phyloP scores from a whole-genome alignment of 2,113 vertebrate species.

The Australoheros scitulus region DNA sequence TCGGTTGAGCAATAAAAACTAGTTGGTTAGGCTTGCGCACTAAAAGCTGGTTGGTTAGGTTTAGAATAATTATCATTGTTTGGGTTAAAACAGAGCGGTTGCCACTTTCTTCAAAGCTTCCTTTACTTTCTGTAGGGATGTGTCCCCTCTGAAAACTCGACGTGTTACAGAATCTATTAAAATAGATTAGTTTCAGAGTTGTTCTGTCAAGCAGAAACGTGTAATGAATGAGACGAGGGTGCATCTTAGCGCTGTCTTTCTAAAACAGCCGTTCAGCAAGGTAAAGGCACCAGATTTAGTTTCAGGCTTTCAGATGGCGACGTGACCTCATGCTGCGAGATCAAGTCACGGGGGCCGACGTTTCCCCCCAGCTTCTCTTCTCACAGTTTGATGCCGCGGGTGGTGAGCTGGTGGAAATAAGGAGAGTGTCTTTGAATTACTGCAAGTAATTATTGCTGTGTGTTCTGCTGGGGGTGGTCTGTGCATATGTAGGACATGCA shows the following conservation, averaged over 20 bases:
- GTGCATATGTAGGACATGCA: constrained; percentile 39
- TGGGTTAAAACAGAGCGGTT: too few species aligned
- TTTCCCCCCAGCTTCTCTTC: constrained; percentile 32
- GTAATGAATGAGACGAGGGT: not conserved
- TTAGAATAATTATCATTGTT: not conserved
- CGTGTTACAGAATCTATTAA: not conserved
- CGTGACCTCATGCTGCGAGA: constrained; percentile 26
- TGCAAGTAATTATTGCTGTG: constrained; percentile 59
- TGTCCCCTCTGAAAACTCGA: not conserved
- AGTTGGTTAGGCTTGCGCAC: not conserved
- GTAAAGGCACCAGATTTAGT: not conserved
- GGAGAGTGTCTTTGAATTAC: constrained; percentile 58
- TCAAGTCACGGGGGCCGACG: not conserved
- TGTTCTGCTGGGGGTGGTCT: constrained; percentile 52
- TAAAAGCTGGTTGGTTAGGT: not conserved
- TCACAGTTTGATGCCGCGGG: constrained; percentile 31
- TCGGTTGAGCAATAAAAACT: too few species aligned
- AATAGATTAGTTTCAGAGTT: too few species aligned
- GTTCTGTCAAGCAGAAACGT: not conserved
- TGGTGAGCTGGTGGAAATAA: constrained; percentile 35
- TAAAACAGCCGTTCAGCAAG: not conserved
- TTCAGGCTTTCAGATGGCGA: constrained; percentile 9
- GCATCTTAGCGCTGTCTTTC: not conserved
- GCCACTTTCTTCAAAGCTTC: too few species aligned
- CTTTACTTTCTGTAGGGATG: too few species aligned